Evolutionary conservation across 2,888 invertebrate genomes (phyloP).

Genomic region (Aquatica leii): DNA sequence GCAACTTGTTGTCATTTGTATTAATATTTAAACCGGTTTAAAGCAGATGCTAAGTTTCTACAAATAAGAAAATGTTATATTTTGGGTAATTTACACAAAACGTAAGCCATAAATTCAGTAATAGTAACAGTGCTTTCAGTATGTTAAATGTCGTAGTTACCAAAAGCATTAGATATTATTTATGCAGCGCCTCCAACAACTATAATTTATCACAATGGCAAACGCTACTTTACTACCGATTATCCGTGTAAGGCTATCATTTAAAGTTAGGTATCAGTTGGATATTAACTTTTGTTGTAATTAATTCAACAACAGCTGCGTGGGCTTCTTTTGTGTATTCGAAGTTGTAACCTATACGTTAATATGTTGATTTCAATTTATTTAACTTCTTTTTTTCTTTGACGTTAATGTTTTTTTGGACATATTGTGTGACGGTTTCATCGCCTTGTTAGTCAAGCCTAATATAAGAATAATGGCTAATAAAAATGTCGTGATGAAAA

Average conservation of each 20-base stretch:
- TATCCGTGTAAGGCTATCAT: neutral
- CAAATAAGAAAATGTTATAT: neutral
- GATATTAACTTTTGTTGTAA: slow-evolving; percentile 11
- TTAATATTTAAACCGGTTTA: slow-evolving; percentile 17
- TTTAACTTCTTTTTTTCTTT: slow-evolving; percentile 16
- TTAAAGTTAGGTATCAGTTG: slow-evolving; percentile 1
- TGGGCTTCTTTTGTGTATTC: slow-evolving; percentile 21
- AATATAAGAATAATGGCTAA: slow-evolving; percentile 5
- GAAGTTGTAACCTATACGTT: slow-evolving; percentile 7
- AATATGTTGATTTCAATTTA: slow-evolving; percentile 9
- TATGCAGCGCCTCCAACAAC: neutral
- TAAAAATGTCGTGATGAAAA: neutral
- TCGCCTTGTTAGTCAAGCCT: slow-evolving; percentile 17
- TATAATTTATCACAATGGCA: slow-evolving; percentile 7
- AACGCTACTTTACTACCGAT: neutral
- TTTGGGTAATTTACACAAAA: neutral
- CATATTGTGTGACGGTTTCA: slow-evolving; percentile 17
- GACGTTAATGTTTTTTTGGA: slow-evolving; percentile 23
- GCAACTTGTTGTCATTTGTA: neutral
- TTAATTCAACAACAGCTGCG: slow-evolving; percentile 23
- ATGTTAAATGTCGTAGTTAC: neutral
- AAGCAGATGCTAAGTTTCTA: slow-evolving; percentile 16
- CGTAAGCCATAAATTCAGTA: neutral
- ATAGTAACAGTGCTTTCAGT: neutral
- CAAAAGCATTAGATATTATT: slow-evolving; percentile 2